A percentile compares a stretch with the other conserved stretches of the same genome.
Conservation (phyloP, 1,140 invertebrate species). For the Thaumatotibia leucotreta region DNA sequence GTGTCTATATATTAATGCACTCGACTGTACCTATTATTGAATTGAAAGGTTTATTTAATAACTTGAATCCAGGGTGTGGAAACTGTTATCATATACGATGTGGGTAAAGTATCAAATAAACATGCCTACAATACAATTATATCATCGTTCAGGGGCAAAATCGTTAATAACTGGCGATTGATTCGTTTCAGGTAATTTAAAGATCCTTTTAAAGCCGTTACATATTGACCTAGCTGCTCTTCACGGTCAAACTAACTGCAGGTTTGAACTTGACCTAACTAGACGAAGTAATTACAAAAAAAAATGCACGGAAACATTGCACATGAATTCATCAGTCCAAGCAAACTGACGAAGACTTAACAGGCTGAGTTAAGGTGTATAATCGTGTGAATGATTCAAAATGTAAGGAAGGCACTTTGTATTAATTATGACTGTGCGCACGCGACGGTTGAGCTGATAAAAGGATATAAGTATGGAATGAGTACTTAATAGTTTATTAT, state of each 20-base stretch:
- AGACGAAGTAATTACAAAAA: conserved; percentile 25
- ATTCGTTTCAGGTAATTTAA: neutral
- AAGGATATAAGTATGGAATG: neutral
- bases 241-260: conserved; percentile 46
- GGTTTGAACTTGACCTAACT: conserved; percentile 58
- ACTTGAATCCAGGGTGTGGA: too few species aligned
- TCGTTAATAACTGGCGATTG: too few species aligned
- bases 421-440: conserved; percentile 14
- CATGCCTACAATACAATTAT: too few species aligned
- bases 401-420: neutral
- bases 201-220: neutral
- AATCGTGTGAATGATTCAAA: neutral
- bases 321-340: neutral
- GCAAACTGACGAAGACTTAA: neutral
- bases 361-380: neutral
- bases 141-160: too few species aligned
- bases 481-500: neutral
- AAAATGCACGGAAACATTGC: conserved; percentile 15
- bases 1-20: too few species aligned
- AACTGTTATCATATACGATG: too few species aligned
- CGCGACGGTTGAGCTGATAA: conserved; percentile 16
- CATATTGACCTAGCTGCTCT: conserved; percentile 1
- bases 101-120: too few species aligned
- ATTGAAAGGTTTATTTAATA: too few species aligned
- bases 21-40: too few species aligned